Conservation (phyloP, 2,113 vertebrate species). For the Phalacrocorax brasilianus region DNA sequence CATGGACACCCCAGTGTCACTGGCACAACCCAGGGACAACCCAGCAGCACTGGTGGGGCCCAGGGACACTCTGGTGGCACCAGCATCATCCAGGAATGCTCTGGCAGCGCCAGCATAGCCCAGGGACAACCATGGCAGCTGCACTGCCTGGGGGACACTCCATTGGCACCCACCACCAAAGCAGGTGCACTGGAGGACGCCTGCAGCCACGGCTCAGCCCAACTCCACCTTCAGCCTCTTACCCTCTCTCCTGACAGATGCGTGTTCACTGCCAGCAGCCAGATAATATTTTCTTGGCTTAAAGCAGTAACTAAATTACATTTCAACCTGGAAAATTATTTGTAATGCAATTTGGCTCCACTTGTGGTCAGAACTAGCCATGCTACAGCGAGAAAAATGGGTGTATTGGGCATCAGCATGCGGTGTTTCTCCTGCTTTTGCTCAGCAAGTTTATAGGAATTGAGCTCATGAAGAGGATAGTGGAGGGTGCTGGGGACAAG, state of each 20-base stretch:
- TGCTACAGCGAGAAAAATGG: accelerated
- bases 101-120: not conserved
- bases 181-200: accelerated
- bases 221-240: not conserved
- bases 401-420: not conserved
- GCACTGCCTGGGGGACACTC: not conserved
- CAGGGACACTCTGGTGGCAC: not conserved
- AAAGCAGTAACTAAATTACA: not conserved
- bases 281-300: not conserved
- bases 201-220: not conserved
- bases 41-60: not conserved
- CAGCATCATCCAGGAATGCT: accelerated
- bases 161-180: not conserved
- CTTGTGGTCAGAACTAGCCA: not conserved
- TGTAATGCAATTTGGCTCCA: not conserved
- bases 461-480: not conserved
- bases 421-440: not conserved
- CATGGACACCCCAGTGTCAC: not conserved
- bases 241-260: accelerated
- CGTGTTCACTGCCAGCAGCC: not conserved
- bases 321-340: not conserved
- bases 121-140: not conserved
- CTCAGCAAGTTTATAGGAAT: not conserved
- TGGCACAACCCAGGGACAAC: not conserved
- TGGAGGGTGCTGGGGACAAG: accelerated